phyloP scores from a whole-genome alignment of 2,113 vertebrate species.

The Clarias gariepinus region DNA sequence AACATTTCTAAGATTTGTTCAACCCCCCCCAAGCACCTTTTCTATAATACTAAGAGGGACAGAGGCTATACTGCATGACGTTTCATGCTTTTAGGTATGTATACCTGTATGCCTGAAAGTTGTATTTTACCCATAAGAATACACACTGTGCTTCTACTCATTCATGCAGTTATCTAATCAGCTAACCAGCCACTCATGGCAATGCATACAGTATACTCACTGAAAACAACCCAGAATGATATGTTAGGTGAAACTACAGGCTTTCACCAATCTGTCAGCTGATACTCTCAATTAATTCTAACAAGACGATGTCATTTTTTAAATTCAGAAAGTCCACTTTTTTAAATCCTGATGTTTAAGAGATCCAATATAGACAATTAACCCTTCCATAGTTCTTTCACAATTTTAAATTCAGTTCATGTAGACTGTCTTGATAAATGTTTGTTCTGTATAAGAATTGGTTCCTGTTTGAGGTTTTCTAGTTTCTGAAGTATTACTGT shows the following conservation, averaged over 20 bases:
- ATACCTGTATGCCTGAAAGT: constrained; percentile 72
- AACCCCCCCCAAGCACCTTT: constrained; percentile 39
- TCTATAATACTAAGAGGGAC: constrained; percentile 1
- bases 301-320: not conserved
- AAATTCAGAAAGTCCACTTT: not conserved
- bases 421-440: not conserved
- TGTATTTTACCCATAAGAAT: not conserved
- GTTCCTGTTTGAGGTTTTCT: constrained; percentile 57
- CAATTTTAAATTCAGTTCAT: not conserved
- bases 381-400: not conserved
- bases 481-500: constrained; percentile 68
- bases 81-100: constrained; percentile 48
- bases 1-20: constrained; percentile 54
- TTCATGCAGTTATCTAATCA: not conserved
- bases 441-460: constrained; percentile 3
- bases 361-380: not conserved
- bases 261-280: not conserved
- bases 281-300: not conserved
- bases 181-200: not conserved
- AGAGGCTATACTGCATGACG: constrained; percentile 5
- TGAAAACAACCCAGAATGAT: not conserved
- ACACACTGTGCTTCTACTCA: not conserved
- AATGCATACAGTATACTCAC: not conserved
- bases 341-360: not conserved
- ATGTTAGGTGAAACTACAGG: not conserved